These are phyloP conservation scores for Asbolus verrucosus DNA, from an alignment of 1,140 invertebrate species.

Conservation along the genomic window DNA sequence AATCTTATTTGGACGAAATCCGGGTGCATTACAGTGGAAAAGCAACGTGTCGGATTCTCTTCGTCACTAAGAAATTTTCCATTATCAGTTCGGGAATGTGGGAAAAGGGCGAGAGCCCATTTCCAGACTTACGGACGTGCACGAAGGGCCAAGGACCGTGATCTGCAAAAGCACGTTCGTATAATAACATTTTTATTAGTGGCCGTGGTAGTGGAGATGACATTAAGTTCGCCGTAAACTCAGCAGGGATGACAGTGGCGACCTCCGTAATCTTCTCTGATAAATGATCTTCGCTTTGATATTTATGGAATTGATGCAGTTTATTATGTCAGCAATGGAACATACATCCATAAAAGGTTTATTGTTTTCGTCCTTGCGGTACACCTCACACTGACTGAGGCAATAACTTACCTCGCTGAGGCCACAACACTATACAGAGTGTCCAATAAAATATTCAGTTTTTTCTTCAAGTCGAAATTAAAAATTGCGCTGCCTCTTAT, in stretches of 20 bases:
- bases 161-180: slow-evolving; percentile 52
- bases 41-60: slow-evolving; percentile 15
- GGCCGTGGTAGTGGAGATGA: slow-evolving; percentile 53
- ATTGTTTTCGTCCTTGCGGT: slow-evolving; percentile 6
- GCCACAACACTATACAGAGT: no score
- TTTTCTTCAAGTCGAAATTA: no score
- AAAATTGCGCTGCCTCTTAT: no score
- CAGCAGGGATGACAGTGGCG: slow-evolving; percentile 51
- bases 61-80: slow-evolving; percentile 11
- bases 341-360: slow-evolving; percentile 32
- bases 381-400: neutral
- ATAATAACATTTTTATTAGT: slow-evolving; percentile 60
- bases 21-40: slow-evolving; percentile 13
- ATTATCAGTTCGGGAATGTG: slow-evolving; percentile 34
- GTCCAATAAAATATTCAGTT: no score
- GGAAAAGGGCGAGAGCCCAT: slow-evolving; percentile 29
- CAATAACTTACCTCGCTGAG: no score
- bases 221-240: slow-evolving; percentile 57
- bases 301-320: slow-evolving; percentile 55
- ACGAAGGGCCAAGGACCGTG: slow-evolving; percentile 15
- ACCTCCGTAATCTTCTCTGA: slow-evolving; percentile 55
- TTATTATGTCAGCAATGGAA: slow-evolving; percentile 49
- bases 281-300: slow-evolving; percentile 54
- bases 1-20: slow-evolving; percentile 14
- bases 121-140: slow-evolving; percentile 43